Conservation (phyloP, 1,140 invertebrate species). For the Gryllus bimaculatus region DNA sequence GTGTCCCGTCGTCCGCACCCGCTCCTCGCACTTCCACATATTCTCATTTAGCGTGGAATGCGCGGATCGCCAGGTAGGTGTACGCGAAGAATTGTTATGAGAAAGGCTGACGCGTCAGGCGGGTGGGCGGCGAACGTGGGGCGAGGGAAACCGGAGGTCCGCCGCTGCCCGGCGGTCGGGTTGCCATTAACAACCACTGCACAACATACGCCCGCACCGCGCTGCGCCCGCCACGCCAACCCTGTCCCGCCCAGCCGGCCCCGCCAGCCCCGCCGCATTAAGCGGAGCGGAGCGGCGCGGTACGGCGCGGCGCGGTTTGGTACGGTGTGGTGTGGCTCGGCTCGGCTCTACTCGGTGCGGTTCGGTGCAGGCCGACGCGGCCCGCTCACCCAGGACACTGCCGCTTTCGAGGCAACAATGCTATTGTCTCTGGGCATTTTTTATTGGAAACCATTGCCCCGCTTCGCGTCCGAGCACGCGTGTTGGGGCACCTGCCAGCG, state of each 20-base stretch:
- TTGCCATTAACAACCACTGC: slow-evolving; percentile 3
- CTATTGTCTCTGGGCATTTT: too few relatives aligned
- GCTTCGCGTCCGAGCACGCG: too few relatives aligned
- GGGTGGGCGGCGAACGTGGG: neutral
- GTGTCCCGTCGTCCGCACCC: neutral
- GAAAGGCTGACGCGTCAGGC: neutral
- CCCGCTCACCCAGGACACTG: too few relatives aligned
- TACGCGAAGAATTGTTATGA: neutral
- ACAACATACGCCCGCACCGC: neutral
- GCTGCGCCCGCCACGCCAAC: neutral
- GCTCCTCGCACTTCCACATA: neutral
- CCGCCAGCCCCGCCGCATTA: too few relatives aligned
- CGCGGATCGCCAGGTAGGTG: neutral
- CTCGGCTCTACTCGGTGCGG: too few relatives aligned
- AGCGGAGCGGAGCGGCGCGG: too few relatives aligned
- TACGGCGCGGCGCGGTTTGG: too few relatives aligned
- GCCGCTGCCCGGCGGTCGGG: neutral
- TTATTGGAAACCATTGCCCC: too few relatives aligned
- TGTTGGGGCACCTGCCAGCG: too few relatives aligned
- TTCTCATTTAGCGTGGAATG: neutral
- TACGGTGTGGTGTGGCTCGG: too few relatives aligned
- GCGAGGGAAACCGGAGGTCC: neutral
- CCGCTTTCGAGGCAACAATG: too few relatives aligned
- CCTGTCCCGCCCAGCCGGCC: neutral
- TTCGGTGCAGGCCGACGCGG: too few relatives aligned